These are phyloP conservation scores for Nemoura dubitans DNA, from an alignment of 2,888 invertebrate genomes.

Conservation along the genomic window DNA sequence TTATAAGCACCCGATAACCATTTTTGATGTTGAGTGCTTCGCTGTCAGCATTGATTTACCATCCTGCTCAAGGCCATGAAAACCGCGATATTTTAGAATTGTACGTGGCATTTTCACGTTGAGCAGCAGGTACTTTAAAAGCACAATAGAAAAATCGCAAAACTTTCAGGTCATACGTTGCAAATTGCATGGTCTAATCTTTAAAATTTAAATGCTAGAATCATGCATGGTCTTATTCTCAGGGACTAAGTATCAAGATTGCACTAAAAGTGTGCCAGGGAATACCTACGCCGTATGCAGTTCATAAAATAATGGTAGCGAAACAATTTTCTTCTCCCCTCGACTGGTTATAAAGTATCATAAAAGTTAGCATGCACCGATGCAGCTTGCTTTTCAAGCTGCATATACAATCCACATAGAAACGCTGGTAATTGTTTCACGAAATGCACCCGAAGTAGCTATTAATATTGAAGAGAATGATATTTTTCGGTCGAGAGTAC, in stretches of 20 bases:
- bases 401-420: neutral
- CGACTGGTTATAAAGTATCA: neutral
- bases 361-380: neutral
- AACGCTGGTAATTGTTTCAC: neutral
- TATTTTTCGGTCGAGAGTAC: neutral
- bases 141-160: no score
- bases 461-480: constrained; percentile 12
- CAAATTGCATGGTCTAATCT: no score
- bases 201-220: neutral
- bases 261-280: neutral
- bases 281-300: neutral
- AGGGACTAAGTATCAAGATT: neutral
- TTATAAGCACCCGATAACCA: neutral
- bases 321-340: neutral
- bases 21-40: neutral
- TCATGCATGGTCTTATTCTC: neutral
- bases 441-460: constrained; percentile 7
- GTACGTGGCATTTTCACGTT: no score
- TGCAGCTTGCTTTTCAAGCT: neutral
- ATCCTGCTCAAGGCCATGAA: neutral
- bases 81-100: no score
- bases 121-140: no score
- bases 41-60: neutral
- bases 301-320: neutral
- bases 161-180: no score